phyloP scores from a whole-genome alignment of 2,113 vertebrate genomes.

The Lonchura striata region DNA sequence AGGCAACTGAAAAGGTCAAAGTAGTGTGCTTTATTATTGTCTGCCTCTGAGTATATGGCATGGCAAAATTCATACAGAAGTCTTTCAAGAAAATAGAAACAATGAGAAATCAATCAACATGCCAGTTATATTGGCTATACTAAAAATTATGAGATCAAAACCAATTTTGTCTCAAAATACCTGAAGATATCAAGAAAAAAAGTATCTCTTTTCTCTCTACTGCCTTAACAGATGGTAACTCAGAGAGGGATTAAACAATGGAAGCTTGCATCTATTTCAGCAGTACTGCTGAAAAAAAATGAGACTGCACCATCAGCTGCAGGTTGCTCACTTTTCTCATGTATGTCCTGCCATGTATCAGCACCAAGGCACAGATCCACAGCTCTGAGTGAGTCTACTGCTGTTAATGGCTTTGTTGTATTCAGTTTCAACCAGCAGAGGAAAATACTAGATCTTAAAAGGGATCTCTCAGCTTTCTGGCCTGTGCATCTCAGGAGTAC shows the following conservation, averaged over 20 bases:
- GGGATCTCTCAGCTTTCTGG: neutral
- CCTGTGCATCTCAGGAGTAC: neutral
- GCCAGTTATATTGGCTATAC: neutral
- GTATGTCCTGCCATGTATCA: neutral
- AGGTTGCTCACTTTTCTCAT: neutral
- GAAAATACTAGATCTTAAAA: neutral
- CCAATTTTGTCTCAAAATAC: neutral
- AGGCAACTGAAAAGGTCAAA: slow-evolving; percentile 34
- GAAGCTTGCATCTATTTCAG: neutral
- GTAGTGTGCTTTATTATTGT: slow-evolving; percentile 8
- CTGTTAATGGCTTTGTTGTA: neutral
- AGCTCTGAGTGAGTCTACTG: neutral
- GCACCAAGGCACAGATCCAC: neutral
- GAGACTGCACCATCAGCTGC: neutral
- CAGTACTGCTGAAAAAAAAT: neutral
- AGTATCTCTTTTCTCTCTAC: neutral
- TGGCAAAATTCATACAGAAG: neutral
- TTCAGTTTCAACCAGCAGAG: neutral
- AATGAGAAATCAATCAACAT: neutral
- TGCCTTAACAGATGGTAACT: neutral
- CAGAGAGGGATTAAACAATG: neutral
- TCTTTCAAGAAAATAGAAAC: slow-evolving; percentile 28
- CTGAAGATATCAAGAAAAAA: neutral
- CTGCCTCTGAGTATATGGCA: neutral
- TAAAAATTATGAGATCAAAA: neutral